Evolutionary conservation across 1,140 invertebrate genomes (phyloP), one percentile per base, ranked within the genome.

Genomic region (Mamestra configurata): DNA sequence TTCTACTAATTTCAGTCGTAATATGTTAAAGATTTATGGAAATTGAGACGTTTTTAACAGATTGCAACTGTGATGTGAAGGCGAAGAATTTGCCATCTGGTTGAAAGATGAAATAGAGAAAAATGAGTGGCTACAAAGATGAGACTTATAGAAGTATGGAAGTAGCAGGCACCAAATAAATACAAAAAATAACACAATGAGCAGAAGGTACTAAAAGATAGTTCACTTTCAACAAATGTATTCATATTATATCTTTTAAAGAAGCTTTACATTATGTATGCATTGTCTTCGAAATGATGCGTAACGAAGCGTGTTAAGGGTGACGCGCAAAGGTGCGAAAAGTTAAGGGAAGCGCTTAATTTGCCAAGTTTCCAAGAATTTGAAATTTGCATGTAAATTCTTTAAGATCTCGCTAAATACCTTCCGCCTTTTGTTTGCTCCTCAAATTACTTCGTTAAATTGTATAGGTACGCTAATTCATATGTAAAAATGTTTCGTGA

Each of bases 341-440:
- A 49, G 40, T 76, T 49, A 64, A 24, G 73, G n/a, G 73, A 64
- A 76, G 43, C 24, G 5, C 43, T 64, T 64, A 76, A 76, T 76
- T 49, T 35, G 40, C 27, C 7, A 8, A 61, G 40, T 61, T 76
- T 31, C 40, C 22, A 35, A 61, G 71, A 73, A 73, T 73, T 73
- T 73, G 27, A 73, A 59, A 59, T 73, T 57, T 59, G 10, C 53
- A 76, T 59, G 37, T 61, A 76, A 49, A 64, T 49, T 76, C 40
- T 76, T 57, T 57, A 73, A 22, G 71, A 73, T 61, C 59, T 4
- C 66, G 40, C 40, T 66, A 70, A 43, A 24, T 46, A 70, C 40
- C 66, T 70, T n/a, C 40, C 11, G 66, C 13, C 66, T 27, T 70
- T 70, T 70, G 66, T 70, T 70, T 70, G 20, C 13, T 15, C 8